A percentile compares a stretch with the other conserved stretches of the same genome.
These are phyloP conservation scores for Lineus longissimus DNA, from an alignment of 1,140 invertebrate species.

Conservation along the genomic window DNA sequence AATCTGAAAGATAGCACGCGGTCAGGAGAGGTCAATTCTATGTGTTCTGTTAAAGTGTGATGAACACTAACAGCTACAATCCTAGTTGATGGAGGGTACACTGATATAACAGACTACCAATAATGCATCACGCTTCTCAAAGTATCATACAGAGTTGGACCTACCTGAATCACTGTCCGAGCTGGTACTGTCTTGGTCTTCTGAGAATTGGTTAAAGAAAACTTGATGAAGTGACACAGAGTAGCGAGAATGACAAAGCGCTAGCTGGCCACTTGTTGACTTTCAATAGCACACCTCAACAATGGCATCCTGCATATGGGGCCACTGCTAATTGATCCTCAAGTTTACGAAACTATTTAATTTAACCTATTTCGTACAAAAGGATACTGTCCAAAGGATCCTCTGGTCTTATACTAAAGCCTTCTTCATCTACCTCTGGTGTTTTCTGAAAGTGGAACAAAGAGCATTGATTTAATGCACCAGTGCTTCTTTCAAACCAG, in stretches of 20 bases:
- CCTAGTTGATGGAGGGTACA: too few species aligned
- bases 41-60: too few species aligned
- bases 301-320: too few species aligned
- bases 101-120: too few species aligned
- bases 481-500: too few species aligned
- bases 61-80: too few species aligned
- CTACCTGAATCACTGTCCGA: constrained; percentile 87
- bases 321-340: too few species aligned
- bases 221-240: not conserved
- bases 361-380: constrained; percentile 11
- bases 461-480: too few species aligned
- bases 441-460: constrained; percentile 40
- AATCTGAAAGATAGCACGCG: constrained; percentile 42
- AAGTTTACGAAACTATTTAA: too few species aligned
- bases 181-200: constrained; percentile 64
- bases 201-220: constrained; percentile 21
- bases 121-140: too few species aligned
- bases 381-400: constrained; percentile 49
- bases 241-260: not conserved
- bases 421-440: constrained; percentile 89
- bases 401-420: constrained; percentile 79
- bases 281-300: too few species aligned
- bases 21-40: not conserved
- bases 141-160: constrained; percentile 5
- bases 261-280: not conserved